Evolutionary conservation across 2,888 invertebrate genomes (phyloP).

Genomic region (Beris morrisii): DNA sequence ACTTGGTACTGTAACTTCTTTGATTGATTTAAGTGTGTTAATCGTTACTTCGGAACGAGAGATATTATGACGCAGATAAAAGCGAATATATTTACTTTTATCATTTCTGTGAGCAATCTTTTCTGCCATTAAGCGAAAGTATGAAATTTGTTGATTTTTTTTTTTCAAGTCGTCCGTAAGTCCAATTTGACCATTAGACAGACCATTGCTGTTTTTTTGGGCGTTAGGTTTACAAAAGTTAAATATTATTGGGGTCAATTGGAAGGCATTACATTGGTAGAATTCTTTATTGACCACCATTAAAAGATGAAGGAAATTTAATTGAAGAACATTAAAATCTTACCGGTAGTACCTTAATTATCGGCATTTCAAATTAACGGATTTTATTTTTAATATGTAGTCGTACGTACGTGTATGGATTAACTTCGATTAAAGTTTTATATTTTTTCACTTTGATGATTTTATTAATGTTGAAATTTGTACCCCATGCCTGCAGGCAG

Average conservation of each 20-base stretch:
- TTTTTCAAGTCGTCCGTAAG: constrained; percentile 6
- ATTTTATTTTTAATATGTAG: too few relatives aligned
- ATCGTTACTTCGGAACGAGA: constrained; percentile 15
- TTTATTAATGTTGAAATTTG: too few relatives aligned
- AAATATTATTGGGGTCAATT: constrained; percentile 25
- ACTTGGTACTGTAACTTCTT: constrained; percentile 7
- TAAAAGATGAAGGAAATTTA: too few relatives aligned
- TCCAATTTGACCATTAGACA: neutral
- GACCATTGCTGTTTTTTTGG: neutral
- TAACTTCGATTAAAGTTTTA: too few relatives aligned
- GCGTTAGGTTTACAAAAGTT: constrained; percentile 7
- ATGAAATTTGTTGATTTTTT: constrained; percentile 11
- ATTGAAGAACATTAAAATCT: too few relatives aligned
- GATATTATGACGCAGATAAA: constrained; percentile 1
- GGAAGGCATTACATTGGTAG: too few relatives aligned
- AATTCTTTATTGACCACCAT: too few relatives aligned
- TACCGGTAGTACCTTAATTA: too few relatives aligned
- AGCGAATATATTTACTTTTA: neutral
- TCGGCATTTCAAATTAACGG: too few relatives aligned
- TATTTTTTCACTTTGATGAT: too few relatives aligned
- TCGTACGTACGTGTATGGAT: too few relatives aligned
- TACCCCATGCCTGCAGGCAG: too few relatives aligned
- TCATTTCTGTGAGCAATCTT: neutral
- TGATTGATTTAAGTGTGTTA: constrained; percentile 32
- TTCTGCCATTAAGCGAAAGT: constrained; percentile 18